Percentiles rank a stretch among this genome's conserved stretches.
These are phyloP conservation scores for Fopius arisanus DNA, from an alignment of 1,140 invertebrate genomes.

Conservation along the genomic window DNA sequence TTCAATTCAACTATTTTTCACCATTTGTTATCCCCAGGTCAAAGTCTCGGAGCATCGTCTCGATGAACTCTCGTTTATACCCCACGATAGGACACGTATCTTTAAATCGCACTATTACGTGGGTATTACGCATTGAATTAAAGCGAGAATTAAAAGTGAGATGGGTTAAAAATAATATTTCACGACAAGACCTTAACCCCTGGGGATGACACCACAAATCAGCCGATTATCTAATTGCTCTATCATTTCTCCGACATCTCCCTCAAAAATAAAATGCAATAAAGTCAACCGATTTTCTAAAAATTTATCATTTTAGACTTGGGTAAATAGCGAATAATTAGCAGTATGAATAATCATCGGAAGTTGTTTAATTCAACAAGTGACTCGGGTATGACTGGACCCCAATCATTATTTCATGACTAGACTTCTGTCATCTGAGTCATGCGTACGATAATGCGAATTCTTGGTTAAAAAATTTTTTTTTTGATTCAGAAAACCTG, in stretches of 20 bases:
- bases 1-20: neutral
- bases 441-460: neutral
- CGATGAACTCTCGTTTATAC: neutral
- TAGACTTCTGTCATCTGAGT: neutral
- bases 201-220: neutral
- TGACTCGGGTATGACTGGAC: neutral
- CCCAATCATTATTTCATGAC: neutral
- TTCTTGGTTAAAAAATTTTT: neutral
- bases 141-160: neutral
- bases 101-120: conserved; percentile 13
- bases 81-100: conserved; percentile 21
- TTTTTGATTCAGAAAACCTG: neutral
- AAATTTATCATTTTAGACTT: too few species aligned
- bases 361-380: neutral
- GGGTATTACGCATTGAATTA: conserved; percentile 7
- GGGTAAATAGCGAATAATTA: too few species aligned
- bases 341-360: too few species aligned
- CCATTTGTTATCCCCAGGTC: neutral
- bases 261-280: neutral
- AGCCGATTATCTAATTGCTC: neutral
- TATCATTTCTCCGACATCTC: neutral
- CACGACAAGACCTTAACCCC: conserved; percentile 15
- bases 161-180: conserved; percentile 23
- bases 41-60: neutral
- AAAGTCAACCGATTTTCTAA: neutral